A percentile compares a stretch with the other conserved stretches of the same genome.
These are phyloP conservation scores for Apis mellifera DNA, from an alignment of 1,140 invertebrate species.

Conservation along the genomic window DNA sequence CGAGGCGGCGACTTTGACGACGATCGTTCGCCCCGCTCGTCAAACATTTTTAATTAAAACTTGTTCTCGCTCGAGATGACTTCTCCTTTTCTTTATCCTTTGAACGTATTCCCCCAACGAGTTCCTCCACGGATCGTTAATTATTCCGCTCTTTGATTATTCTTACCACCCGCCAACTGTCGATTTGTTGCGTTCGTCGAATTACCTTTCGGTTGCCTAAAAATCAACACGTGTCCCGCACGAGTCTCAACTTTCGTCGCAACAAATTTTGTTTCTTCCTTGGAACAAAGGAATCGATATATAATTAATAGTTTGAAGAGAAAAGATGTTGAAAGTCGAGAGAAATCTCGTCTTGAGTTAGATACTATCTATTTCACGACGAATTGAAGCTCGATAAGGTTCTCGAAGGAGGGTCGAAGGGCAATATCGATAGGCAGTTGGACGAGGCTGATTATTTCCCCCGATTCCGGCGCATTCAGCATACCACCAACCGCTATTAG, in stretches of 20 bases:
- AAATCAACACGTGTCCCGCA: constrained; percentile 51
- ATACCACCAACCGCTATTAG: not conserved
- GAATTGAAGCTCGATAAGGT: not conserved
- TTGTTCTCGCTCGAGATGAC: not conserved
- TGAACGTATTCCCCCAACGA: not conserved
- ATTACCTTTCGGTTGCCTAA: not conserved
- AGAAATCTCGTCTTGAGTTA: not conserved
- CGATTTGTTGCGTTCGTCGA: no score
- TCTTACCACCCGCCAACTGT: not conserved
- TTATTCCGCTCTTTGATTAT: constrained; percentile 6
- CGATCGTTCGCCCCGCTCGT: not conserved
- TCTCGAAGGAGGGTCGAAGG: not conserved
- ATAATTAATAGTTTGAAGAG: no score
- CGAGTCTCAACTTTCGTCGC: no score
- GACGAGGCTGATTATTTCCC: constrained; percentile 50
- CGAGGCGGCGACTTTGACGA: not conserved
- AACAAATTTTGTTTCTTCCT: no score
- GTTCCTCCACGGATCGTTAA: not conserved
- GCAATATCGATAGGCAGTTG: constrained; percentile 14
- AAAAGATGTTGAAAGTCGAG: no score
- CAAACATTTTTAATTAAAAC: constrained; percentile 14
- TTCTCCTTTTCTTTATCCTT: not conserved
- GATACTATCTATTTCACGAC: not conserved
- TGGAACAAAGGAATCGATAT: no score
- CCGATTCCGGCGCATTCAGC: constrained; percentile 19